phyloP scores from a whole-genome alignment of 2,888 invertebrate species.

The Cephus nigrinus region DNA sequence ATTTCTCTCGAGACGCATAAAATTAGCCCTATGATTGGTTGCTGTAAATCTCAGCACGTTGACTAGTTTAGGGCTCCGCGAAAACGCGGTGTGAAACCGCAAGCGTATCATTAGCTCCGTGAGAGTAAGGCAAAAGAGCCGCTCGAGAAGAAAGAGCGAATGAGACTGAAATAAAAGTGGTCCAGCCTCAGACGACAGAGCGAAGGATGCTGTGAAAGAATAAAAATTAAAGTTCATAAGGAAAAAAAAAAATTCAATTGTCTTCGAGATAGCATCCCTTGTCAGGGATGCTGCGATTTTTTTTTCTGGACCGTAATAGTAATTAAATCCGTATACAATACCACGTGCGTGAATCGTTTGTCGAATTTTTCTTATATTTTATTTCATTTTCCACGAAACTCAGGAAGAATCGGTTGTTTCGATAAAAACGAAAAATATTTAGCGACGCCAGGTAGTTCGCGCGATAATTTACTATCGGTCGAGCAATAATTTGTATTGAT shows the following conservation, averaged over 20 bases:
- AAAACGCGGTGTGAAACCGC: conserved; percentile 33
- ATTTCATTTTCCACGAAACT: not conserved
- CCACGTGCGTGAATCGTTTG: too few relatives aligned
- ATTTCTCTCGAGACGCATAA: conserved; percentile 31
- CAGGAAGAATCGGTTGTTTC: not conserved
- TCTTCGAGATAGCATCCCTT: not conserved
- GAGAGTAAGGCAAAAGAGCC: not conserved
- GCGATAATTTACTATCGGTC: conserved; percentile 32
- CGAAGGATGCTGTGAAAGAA: not conserved
- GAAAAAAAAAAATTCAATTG: not conserved
- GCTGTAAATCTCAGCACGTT: conserved; percentile 32
- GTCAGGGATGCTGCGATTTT: not conserved
- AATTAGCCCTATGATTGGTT: conserved; percentile 35
- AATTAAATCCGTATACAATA: not conserved
- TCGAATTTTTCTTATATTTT: not conserved
- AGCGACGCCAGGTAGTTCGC: not conserved
- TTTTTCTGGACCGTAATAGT: not conserved
- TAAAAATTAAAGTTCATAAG: not conserved
- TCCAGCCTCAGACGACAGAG: not conserved
- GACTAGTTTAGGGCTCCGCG: conserved; percentile 31
- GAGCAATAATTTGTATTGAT: conserved; percentile 16
- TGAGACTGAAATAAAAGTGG: not conserved
- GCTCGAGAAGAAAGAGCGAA: not conserved
- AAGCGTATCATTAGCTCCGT: conserved; percentile 32
- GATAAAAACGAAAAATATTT: not conserved